Conservation (phyloP, 2,888 invertebrate genomes). For the Hesperia comma region DNA sequence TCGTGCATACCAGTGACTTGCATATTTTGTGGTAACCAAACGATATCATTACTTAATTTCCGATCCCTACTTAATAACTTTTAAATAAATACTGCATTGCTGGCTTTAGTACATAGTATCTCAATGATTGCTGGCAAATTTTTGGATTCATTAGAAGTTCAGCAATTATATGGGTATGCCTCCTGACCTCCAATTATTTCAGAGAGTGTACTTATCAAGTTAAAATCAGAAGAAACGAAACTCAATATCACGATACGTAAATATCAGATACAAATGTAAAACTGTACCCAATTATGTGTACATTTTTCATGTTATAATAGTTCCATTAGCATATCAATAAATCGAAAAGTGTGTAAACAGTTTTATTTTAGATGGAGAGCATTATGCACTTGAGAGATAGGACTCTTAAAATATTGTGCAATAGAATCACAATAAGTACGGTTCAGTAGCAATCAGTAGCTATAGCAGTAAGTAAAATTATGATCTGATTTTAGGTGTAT, state of each 20-base stretch:
- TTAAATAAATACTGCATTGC: background rate
- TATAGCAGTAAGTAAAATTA: slow-evolving; percentile 33
- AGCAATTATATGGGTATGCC: background rate
- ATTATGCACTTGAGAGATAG: slow-evolving; percentile 17
- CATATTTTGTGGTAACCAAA: background rate
- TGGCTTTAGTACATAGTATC: too few relatives aligned
- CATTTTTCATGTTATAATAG: slow-evolving; percentile 13
- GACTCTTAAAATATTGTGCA: slow-evolving; percentile 23
- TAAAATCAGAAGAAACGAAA: background rate
- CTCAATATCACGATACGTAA: slow-evolving; percentile 7
- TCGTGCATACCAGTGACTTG: background rate
- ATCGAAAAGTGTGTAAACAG: background rate
- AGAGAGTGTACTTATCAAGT: background rate
- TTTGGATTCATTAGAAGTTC: background rate
- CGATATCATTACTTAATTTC: background rate
- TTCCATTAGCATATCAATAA: slow-evolving; percentile 2
- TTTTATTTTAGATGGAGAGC: slow-evolving; percentile 7
- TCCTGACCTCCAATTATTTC: background rate
- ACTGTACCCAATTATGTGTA: slow-evolving; percentile 10
- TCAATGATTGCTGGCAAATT: background rate
- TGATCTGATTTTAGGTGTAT: slow-evolving; percentile 35
- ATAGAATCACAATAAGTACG: slow-evolving; percentile 24
- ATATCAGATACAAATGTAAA: slow-evolving; percentile 13
- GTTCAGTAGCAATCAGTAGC: slow-evolving; percentile 30
- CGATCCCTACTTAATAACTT: background rate